Evolutionary conservation across 2,888 invertebrate species (phyloP).

Genomic region (Cephus nigrinus): DNA sequence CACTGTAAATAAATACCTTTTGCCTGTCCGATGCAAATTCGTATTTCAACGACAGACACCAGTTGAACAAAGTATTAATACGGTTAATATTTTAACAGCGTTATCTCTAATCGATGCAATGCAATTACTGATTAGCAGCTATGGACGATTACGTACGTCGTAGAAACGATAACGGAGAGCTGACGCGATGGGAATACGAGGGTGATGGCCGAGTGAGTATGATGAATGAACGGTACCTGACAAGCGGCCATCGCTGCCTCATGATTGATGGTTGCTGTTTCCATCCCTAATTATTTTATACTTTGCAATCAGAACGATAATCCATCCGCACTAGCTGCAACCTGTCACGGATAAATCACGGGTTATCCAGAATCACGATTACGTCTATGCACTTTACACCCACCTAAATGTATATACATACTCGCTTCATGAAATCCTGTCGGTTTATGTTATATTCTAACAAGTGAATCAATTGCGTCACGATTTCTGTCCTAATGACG

Average conservation of each 20-base stretch:
- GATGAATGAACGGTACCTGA: conserved; percentile 64
- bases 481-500: not conserved
- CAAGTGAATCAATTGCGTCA: not conserved
- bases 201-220: conserved; percentile 62
- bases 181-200: conserved; percentile 52
- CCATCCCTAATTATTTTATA: conserved; percentile 67
- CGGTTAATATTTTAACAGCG: conserved; percentile 49
- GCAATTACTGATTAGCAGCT: conserved; percentile 58
- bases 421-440: not conserved
- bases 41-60: not conserved
- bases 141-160: conserved; percentile 52
- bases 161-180: conserved; percentile 46
- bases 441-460: not conserved
- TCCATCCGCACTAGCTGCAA: conserved; percentile 60
- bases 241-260: conserved; percentile 61
- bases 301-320: conserved; percentile 66
- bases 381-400: conserved; percentile 23
- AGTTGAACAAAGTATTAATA: conserved; percentile 43
- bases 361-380: conserved; percentile 38
- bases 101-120: conserved; percentile 49
- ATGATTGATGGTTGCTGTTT: conserved; percentile 62
- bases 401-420: not conserved
- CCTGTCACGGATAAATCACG: conserved; percentile 64
- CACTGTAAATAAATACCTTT: not conserved
- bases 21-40: not conserved